Base-by-base conservation (phyloP, 2,888 invertebrate species). In the Acanthosoma haemorrhoidale region DNA sequence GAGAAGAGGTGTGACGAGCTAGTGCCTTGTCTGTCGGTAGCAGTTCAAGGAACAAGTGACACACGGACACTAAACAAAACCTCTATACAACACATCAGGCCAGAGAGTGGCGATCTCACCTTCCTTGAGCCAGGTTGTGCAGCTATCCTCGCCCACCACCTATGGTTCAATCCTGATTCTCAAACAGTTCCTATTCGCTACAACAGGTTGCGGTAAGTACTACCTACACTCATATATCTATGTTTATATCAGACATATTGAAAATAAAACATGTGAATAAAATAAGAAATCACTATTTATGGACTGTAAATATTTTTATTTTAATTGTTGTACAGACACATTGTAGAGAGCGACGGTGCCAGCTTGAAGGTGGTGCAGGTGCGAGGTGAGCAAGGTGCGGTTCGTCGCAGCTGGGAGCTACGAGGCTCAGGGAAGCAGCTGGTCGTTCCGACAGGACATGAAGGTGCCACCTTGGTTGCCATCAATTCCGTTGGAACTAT, bases 401-500 rank as follows among this genome's bases (percentile, higher is more conserved):
- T 88, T 9, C 77, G 86, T 71, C 82, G 84, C 77, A 84, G 84
- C 39, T 88, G 87, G 83, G 85, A 86, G 76, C 88, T 88, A 77
- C 73, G 77, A 6, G 79, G 79, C 51, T 78, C 79, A 70, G 71
- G 71, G 18, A 58, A 70, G 4, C 74, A 75, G 64, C 76, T 76
- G 39, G 63, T 77, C 18, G 73, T 76, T 25, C 76, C 76, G 2
- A 74, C 75, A 18, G 75, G 74, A 21, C 66, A 70, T 25, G 76
- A 59, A 74, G 74, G 70, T 51, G 75, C 77, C 25, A 77, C 79
- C 4, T 83, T 89, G 76, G 83, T 88, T 68, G 87, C 87, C 43
- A 87, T 88, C 79, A 88, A 89, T 76, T 85, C 87, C 74, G 79
- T 83, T 74, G 89, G 89, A 75, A 87, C 87, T 78, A 84, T 88